Evolutionary conservation across 2,113 vertebrate genomes (phyloP).

Genomic region (Arenaria interpres): DNA sequence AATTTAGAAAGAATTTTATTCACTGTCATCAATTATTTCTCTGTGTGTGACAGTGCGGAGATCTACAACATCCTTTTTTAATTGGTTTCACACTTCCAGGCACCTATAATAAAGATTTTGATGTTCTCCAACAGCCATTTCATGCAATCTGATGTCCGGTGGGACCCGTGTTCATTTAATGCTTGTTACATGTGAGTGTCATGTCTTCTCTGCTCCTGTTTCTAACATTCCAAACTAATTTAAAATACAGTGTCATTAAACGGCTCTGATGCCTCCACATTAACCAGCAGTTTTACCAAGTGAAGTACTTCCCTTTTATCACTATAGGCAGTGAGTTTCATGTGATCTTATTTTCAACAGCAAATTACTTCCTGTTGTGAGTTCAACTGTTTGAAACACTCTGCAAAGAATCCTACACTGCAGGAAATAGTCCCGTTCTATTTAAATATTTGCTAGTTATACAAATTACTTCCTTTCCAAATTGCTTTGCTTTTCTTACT

Average conservation of each 20-base stretch:
- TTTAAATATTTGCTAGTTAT: conserved; percentile 66
- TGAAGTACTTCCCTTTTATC: conserved; percentile 60
- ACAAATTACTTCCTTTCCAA: conserved; percentile 64
- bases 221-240: not conserved
- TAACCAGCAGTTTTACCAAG: conserved; percentile 19
- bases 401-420: conserved; percentile 30
- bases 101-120: not conserved
- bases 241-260: not conserved
- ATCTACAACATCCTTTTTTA: not conserved
- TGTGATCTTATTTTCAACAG: conserved; percentile 68
- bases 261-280: not conserved
- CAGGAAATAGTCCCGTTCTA: conserved; percentile 68
- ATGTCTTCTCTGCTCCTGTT: not conserved
- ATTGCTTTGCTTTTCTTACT: conserved; percentile 41
- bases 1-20: not conserved
- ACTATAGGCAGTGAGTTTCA: conserved; percentile 22
- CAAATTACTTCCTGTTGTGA: conserved; percentile 73
- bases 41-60: not conserved
- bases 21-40: not conserved
- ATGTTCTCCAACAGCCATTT: not conserved
- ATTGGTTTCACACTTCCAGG: not conserved
- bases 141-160: not conserved
- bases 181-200: not conserved
- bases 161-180: not conserved
- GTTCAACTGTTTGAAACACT: conserved; percentile 53